Evolutionary conservation across 37 sponge, comb jelly and placozoan species (phyloP).

Genomic region (Ephydatia muelleri): DNA sequence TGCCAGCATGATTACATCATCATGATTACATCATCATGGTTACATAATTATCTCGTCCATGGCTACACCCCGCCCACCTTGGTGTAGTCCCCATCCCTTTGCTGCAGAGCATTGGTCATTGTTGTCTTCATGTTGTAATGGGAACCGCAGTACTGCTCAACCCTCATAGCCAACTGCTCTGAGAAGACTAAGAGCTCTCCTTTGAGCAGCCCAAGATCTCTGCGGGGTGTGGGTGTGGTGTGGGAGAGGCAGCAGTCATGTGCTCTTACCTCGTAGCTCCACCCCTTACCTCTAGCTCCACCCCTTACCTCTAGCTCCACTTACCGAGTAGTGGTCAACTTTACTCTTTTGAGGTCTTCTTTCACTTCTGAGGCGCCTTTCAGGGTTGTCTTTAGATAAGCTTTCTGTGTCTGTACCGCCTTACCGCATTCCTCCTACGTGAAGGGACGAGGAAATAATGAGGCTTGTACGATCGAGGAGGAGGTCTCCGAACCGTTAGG

Average conservation of each 20-base stretch:
- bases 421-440: too few species aligned
- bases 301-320: too few species aligned
- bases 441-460: too few species aligned
- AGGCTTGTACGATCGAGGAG: too few species aligned
- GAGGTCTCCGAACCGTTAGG: constrained; percentile 2
- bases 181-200: constrained; percentile 14
- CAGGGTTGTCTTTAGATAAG: neutral
- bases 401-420: too few species aligned
- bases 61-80: constrained; percentile 1
- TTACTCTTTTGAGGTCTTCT: neutral
- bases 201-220: constrained; percentile 14
- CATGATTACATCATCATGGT: constrained; percentile 1
- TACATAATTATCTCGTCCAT: neutral
- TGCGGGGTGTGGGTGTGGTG: neutral
- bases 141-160: constrained; percentile 5
- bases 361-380: neutral
- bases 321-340: neutral
- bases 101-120: neutral
- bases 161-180: constrained; percentile 3
- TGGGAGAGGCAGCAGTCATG: too few species aligned
- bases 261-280: too few species aligned
- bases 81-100: constrained; percentile 15
- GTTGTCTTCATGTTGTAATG: neutral
- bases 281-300: too few species aligned
- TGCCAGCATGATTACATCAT: neutral